A percentile compares a stretch with the other conserved stretches of the same genome.
Conservation (phyloP, 2,888 invertebrate genomes). For the Phorcus lineatus region DNA sequence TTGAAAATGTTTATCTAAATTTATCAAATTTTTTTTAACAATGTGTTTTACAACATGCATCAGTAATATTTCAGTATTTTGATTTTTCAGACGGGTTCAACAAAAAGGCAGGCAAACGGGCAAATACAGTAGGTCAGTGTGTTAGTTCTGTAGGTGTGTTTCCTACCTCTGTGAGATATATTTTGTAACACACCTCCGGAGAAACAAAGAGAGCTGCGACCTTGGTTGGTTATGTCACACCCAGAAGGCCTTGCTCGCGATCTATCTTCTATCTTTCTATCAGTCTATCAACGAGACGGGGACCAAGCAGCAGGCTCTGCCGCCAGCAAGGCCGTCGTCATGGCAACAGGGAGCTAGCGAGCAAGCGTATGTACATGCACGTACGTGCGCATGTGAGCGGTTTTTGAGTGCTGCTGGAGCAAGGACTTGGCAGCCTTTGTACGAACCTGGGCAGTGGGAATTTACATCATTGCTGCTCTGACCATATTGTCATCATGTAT, state of each 20-base stretch:
- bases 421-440: not conserved
- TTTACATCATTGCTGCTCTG: not conserved
- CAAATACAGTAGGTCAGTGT: not conserved
- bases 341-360: not conserved
- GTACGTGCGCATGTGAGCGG: no score
- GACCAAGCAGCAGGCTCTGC: slow-evolving; percentile 10
- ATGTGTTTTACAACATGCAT: not conserved
- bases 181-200: slow-evolving; percentile 12
- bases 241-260: no score
- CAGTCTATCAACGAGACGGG: not conserved
- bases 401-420: no score
- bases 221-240: not conserved
- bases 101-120: slow-evolving; percentile 21
- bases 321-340: not conserved
- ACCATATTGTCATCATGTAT: slow-evolving; percentile 8
- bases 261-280: no score
- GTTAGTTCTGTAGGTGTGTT: slow-evolving; percentile 2
- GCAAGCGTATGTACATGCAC: not conserved
- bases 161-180: slow-evolving; percentile 14
- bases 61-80: not conserved
- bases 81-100: slow-evolving; percentile 6
- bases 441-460: slow-evolving; percentile 13
- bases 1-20: no score
- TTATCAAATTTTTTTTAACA: no score
- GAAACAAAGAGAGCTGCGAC: not conserved